Evolutionary conservation across 2,888 invertebrate species (phyloP).

Genomic region (Parnassius apollo): DNA sequence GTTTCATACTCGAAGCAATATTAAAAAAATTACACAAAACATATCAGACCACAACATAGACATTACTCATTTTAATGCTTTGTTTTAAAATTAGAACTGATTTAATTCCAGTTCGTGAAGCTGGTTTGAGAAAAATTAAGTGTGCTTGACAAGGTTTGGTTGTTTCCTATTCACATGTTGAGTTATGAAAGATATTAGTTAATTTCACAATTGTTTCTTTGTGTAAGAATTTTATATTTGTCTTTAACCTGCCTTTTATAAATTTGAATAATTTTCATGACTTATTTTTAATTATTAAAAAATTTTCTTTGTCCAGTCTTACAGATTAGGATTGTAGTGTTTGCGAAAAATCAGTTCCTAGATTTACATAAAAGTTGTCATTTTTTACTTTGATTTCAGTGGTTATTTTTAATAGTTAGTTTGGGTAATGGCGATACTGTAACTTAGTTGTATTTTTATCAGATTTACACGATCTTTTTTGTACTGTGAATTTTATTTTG

Average conservation of each 20-base stretch:
- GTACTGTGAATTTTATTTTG: conserved; percentile 25
- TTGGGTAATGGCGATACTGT: conserved; percentile 25
- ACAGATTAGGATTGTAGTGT: conserved; percentile 7
- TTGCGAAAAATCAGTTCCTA: conserved; percentile 1
- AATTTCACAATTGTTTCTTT: conserved; percentile 12
- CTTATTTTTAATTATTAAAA: neutral
- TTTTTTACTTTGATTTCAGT: conserved; percentile 15
- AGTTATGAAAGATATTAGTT: conserved; percentile 12
- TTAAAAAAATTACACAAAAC: conserved; percentile 1
- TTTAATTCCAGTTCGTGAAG: conserved; percentile 22
- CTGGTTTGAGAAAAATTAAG: conserved; percentile 22
- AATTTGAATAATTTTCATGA: conserved; percentile 6
- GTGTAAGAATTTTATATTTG: conserved; percentile 5
- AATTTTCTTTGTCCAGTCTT: neutral
- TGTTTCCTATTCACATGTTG: conserved; percentile 13
- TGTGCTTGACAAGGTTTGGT: conserved; percentile 24
- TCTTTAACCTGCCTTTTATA: conserved; percentile 7
- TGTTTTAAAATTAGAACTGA: neutral
- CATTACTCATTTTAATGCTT: conserved; percentile 5
- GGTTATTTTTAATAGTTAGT: conserved; percentile 21
- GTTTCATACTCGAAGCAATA: neutral
- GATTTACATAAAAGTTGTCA: conserved; percentile 9
- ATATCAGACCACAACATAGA: neutral
- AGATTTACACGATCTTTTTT: conserved; percentile 24
- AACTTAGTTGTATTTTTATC: conserved; percentile 26